phyloP scores from a whole-genome alignment of 2,113 vertebrate genomes.

The Triplophysa rosa region DNA sequence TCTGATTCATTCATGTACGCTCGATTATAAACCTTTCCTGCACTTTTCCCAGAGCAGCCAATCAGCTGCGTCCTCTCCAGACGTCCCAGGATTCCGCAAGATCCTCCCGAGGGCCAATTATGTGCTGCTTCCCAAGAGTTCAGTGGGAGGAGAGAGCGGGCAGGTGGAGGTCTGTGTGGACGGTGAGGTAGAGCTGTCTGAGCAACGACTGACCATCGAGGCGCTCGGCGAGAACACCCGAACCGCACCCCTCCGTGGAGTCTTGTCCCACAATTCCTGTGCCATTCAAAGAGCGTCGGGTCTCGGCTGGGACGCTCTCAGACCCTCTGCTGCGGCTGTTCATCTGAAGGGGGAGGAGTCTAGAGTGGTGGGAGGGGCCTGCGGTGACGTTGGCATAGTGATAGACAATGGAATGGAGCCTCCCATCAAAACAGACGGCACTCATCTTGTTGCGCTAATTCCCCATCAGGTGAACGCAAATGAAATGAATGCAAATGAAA shows the following conservation, averaged over 20 bases:
- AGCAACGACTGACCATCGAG: slow-evolving; percentile 79
- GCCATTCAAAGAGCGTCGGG: slow-evolving; percentile 42
- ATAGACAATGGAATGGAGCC: slow-evolving; percentile 75
- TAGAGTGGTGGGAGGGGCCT: slow-evolving; percentile 68
- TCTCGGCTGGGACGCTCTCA: slow-evolving; percentile 56
- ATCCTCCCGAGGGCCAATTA: slow-evolving; percentile 93
- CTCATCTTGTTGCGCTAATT: slow-evolving; percentile 72
- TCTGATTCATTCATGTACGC: too few species aligned
- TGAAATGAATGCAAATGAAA: too few species aligned
- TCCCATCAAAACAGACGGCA: slow-evolving; percentile 64
- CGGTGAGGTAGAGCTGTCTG: slow-evolving; percentile 70
- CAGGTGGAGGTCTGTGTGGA: slow-evolving; percentile 72
- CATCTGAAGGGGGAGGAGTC: slow-evolving; percentile 75
- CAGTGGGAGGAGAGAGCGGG: slow-evolving; percentile 73
- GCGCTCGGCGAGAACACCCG: slow-evolving; percentile 72
- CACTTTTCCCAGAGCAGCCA: slow-evolving; percentile 36
- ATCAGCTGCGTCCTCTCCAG: slow-evolving; percentile 65
- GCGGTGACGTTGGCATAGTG: slow-evolving; percentile 72
- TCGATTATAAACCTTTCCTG: neutral
- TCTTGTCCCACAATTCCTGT: slow-evolving; percentile 67
- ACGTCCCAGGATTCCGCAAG: slow-evolving; percentile 94
- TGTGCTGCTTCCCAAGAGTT: slow-evolving; percentile 84
- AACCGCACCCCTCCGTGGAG: slow-evolving; percentile 65
- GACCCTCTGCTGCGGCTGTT: slow-evolving; percentile 64
- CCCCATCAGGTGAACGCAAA: slow-evolving; percentile 67